Evolutionary conservation across 2,888 invertebrate genomes (phyloP).

Genomic region (Pyrrhosoma nymphula): DNA sequence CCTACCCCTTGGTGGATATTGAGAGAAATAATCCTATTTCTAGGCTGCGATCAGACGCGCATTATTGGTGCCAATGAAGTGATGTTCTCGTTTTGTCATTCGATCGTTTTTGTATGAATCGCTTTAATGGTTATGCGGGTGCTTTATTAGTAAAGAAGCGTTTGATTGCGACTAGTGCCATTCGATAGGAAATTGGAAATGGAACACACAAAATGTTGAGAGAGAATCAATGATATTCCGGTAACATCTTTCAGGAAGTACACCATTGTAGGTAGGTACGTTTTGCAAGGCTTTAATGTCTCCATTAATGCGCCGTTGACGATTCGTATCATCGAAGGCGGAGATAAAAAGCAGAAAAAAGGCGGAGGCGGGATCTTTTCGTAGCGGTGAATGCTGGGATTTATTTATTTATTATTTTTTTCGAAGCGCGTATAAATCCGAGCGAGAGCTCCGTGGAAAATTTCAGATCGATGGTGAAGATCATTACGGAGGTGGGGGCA

Average conservation of each 20-base stretch:
- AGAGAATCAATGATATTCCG: neutral
- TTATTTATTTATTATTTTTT: neutral
- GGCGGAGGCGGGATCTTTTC: neutral
- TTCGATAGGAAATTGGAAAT: neutral
- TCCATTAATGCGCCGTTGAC: constrained; percentile 2
- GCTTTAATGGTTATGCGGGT: no score
- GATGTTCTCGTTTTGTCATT: no score
- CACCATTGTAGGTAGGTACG: neutral
- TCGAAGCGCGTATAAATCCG: neutral
- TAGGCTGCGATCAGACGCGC: no score
- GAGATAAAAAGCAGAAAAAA: neutral
- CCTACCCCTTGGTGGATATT: no score
- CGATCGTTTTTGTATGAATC: no score
- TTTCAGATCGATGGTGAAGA: neutral
- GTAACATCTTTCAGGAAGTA: neutral
- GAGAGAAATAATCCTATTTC: no score
- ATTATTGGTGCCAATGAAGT: no score
- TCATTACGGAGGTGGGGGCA: neutral
- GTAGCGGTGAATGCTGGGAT: neutral
- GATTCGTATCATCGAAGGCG: neutral
- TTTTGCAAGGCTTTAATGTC: neutral
- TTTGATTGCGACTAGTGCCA: no score
- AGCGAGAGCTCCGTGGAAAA: neutral
- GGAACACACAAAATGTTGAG: neutral
- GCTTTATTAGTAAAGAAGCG: no score